Evolutionary conservation across 1,140 invertebrate species (phyloP).

Genomic region (Trichonephila clavipes): DNA sequence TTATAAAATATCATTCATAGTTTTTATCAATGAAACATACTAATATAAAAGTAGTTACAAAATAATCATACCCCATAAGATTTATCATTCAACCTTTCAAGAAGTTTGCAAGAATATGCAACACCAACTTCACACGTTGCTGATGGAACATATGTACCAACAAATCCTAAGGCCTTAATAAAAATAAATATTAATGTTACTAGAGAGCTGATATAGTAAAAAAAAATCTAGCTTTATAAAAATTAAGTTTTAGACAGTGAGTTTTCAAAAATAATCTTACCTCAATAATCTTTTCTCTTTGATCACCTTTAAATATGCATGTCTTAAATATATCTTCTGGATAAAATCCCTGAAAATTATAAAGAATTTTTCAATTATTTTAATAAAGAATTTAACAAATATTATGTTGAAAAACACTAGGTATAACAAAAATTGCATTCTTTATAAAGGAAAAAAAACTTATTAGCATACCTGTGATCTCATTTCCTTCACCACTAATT

Average conservation of each 20-base stretch:
- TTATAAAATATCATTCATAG: too few relatives aligned
- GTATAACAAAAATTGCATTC: too few relatives aligned
- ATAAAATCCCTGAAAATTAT: slow-evolving; percentile 15
- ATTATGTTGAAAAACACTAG: too few relatives aligned
- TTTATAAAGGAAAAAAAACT: neutral
- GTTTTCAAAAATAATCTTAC: neutral
- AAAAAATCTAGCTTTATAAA: neutral
- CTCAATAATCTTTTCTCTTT: slow-evolving; percentile 58
- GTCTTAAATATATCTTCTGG: slow-evolving; percentile 31
- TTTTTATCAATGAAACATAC: too few relatives aligned
- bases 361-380: neutral
- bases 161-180: slow-evolving; percentile 44
- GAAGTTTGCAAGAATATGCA: slow-evolving; percentile 53
- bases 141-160: neutral
- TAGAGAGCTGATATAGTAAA: too few relatives aligned
- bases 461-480: slow-evolving; percentile 80
- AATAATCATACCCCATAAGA: slow-evolving; percentile 39
- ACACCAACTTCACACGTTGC: neutral
- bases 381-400: too few relatives aligned
- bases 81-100: slow-evolving; percentile 38
- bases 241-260: neutral
- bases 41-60: too few relatives aligned
- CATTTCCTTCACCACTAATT: slow-evolving; percentile 82
- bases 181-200: neutral
- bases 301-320: slow-evolving; percentile 53